A percentile compares a stretch with the other conserved stretches of the same genome.
phyloP scores from a whole-genome alignment of 2,113 vertebrate genomes.

The Suncus etruscus region DNA sequence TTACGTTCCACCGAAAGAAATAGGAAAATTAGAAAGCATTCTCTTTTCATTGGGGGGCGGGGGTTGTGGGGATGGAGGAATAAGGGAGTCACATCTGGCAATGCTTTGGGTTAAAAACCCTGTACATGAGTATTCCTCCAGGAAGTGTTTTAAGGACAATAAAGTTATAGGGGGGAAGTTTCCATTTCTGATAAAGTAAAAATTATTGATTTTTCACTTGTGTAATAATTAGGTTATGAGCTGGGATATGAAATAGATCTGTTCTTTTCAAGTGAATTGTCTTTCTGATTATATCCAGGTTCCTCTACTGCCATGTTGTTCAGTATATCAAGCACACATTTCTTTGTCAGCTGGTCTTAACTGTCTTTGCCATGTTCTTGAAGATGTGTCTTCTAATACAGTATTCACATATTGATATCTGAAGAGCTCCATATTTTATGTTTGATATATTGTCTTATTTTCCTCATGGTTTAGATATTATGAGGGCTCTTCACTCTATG shows the following conservation, averaged over 20 bases:
- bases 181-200: background rate
- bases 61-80: too few species aligned
- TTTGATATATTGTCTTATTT: background rate
- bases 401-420: background rate
- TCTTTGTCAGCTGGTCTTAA: background rate
- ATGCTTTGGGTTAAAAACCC: too few species aligned
- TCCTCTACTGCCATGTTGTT: background rate
- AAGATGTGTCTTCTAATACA: background rate
- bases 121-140: too few species aligned
- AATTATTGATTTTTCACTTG: constrained; percentile 35
- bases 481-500: too few species aligned
- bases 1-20: background rate
- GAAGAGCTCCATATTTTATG: background rate
- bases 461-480: background rate
- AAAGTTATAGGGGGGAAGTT: background rate
- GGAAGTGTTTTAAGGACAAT: too few species aligned
- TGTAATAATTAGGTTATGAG: background rate
- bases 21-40: background rate
- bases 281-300: background rate
- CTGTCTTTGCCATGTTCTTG: background rate
- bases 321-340: background rate
- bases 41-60: too few species aligned
- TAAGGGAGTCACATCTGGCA: too few species aligned
- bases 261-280: background rate
- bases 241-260: background rate